These are phyloP conservation scores for Sclerodermus sp. DNA, from an alignment of 2,888 invertebrate species.

Conservation along the genomic window DNA sequence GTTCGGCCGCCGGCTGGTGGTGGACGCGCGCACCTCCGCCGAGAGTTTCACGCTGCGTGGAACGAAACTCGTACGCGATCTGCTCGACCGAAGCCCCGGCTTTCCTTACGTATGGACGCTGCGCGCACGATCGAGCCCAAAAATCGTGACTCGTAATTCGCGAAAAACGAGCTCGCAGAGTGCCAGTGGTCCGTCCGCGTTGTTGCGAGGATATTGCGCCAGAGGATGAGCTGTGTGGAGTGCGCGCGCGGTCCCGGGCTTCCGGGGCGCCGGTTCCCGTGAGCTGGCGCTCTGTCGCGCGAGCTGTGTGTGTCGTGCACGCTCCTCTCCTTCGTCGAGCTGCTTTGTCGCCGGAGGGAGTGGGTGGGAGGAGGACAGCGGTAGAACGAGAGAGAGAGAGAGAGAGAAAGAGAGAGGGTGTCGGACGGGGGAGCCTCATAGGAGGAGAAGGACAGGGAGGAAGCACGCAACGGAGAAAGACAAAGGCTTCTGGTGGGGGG, in stretches of 20 bases:
- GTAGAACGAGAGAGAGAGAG: conserved; percentile 9
- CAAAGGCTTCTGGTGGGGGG: too few relatives aligned
- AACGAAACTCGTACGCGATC: conserved; percentile 54
- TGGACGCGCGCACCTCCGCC: conserved; percentile 50
- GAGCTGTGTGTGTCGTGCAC: conserved; percentile 3
- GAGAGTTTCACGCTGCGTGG: conserved; percentile 51
- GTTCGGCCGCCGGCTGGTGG: conserved; percentile 33
- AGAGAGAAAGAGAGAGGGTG: conserved; percentile 5
- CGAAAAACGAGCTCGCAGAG: conserved; percentile 13
- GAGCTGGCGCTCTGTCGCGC: conserved; percentile 18
- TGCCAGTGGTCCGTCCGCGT: background rate
- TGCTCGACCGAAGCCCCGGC: conserved; percentile 49
- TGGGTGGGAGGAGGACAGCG: conserved; percentile 19
- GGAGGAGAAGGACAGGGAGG: too few relatives aligned
- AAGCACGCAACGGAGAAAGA: too few relatives aligned
- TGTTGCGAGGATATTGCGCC: too few relatives aligned
- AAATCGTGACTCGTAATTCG: conserved; percentile 7
- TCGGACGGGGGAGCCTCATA: too few relatives aligned
- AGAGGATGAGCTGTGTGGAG: background rate
- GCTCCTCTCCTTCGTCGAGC: background rate
- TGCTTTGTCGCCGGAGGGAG: conserved; percentile 21
- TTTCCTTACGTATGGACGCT: conserved; percentile 40
- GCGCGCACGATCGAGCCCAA: conserved; percentile 22
- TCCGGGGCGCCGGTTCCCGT: background rate
- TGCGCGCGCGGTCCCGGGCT: background rate